Conservation (phyloP, 2,888 invertebrate species). For the Ornithoptera alexandrae region DNA sequence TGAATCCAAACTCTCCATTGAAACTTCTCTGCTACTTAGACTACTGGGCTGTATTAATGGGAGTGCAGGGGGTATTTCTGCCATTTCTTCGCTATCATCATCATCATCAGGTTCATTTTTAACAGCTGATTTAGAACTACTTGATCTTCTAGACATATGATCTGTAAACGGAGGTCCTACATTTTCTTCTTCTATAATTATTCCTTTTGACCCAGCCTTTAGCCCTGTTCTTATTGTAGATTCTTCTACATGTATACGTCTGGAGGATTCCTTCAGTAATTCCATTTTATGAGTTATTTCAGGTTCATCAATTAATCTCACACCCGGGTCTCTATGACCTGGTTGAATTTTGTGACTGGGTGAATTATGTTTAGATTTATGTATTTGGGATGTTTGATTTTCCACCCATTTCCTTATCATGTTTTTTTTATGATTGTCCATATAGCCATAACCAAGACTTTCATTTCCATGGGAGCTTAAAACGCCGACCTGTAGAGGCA, state of each 20-base stretch:
- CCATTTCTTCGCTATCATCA: conserved; percentile 89
- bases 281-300: conserved; percentile 67
- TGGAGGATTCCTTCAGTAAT: conserved; percentile 74
- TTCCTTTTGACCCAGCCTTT: conserved; percentile 75
- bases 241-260: conserved; percentile 80
- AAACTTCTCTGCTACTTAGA: conserved; percentile 89
- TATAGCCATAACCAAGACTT: conserved; percentile 88
- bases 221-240: conserved; percentile 81
- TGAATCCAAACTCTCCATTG: conserved; percentile 89
- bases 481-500: conserved; percentile 66
- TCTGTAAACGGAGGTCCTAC: conserved; percentile 61
- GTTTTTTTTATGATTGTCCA: conserved; percentile 95
- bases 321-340: conserved; percentile 51
- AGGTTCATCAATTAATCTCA: conserved; percentile 52
- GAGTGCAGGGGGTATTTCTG: conserved; percentile 89
- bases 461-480: conserved; percentile 72
- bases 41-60: conserved; percentile 86
- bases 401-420: conserved; percentile 97
- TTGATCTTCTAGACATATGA: conserved; percentile 49
- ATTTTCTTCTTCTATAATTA: conserved; percentile 75
- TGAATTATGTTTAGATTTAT: conserved; percentile 82
- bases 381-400: conserved; percentile 91
- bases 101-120: conserved; percentile 83
- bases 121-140: conserved; percentile 48
- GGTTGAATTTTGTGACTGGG: conserved; percentile 64